Evolutionary conservation across 2,113 vertebrate species (phyloP).

Genomic region (Bos indicus): DNA sequence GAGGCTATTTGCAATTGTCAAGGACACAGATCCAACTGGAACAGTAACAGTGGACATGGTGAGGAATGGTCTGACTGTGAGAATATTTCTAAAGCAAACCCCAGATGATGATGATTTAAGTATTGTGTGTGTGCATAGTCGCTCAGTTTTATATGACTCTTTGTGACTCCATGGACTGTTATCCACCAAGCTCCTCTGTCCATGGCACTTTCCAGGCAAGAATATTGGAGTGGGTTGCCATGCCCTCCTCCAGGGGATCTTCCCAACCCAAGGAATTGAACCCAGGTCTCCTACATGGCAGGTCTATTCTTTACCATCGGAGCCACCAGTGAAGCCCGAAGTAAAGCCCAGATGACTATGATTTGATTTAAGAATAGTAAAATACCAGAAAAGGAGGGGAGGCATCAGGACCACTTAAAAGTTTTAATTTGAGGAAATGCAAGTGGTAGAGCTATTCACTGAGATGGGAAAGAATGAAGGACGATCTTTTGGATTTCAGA

Average conservation of each 20-base stretch:
- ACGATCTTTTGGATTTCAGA: not conserved
- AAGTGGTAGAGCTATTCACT: not conserved
- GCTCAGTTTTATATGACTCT: not conserved
- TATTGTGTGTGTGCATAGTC: not conserved
- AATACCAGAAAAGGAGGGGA: not conserved
- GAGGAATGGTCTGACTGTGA: not conserved
- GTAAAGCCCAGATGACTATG: not conserved
- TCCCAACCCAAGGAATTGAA: not conserved
- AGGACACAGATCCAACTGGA: not conserved
- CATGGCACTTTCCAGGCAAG: not conserved
- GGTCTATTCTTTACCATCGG: not conserved
- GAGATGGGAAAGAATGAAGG: not conserved
- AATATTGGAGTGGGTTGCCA: not conserved
- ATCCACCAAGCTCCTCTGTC: not conserved
- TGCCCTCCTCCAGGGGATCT: not conserved
- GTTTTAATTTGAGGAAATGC: not conserved
- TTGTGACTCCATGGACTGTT: not conserved
- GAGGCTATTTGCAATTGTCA: not conserved
- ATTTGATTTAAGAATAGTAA: not conserved
- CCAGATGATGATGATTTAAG: not conserved
- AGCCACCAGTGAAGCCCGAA: not conserved
- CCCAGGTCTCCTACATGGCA: not conserved
- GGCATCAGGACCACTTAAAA: not conserved
- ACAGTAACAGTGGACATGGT: accelerated
- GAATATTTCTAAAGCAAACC: not conserved